These are phyloP conservation scores for Chionoecetes opilio DNA, from an alignment of 1,140 invertebrate genomes.

Conservation along the genomic window DNA sequence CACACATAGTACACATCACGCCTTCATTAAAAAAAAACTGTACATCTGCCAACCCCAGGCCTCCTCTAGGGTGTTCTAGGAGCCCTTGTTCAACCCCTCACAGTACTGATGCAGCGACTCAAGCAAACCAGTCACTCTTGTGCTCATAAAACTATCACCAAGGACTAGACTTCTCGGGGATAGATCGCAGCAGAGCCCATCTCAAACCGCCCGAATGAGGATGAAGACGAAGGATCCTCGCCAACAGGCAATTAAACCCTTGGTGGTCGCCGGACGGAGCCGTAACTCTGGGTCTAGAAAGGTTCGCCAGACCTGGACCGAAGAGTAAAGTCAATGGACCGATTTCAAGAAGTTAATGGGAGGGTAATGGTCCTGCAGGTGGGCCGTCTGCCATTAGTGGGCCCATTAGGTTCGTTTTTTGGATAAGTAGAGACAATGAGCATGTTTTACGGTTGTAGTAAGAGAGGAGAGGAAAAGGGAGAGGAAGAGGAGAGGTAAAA, in stretches of 20 bases:
- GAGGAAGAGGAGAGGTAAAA: background rate
- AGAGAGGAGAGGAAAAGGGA: background rate
- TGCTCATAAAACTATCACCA: background rate
- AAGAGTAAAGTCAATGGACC: background rate
- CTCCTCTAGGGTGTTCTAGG: too few species aligned
- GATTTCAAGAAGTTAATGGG: slow-evolving; percentile 10
- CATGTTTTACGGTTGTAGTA: background rate
- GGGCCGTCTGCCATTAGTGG: background rate
- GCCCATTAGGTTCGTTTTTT: background rate
- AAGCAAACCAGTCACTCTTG: background rate
- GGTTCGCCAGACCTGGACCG: background rate
- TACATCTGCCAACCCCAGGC: too few species aligned
- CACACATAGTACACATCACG: too few species aligned
- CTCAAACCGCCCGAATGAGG: background rate
- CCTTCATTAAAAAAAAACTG: background rate
- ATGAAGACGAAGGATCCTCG: background rate
- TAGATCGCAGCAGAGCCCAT: background rate
- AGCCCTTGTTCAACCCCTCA: background rate
- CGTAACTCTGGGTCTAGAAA: background rate
- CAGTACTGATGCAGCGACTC: background rate
- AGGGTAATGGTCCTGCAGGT: slow-evolving; percentile 13
- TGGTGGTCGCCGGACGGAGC: background rate
- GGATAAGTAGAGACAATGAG: background rate
- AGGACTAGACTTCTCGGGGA: background rate
- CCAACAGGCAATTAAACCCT: background rate